phyloP scores from a whole-genome alignment of 2,113 vertebrate genomes.

The Otis tarda region DNA sequence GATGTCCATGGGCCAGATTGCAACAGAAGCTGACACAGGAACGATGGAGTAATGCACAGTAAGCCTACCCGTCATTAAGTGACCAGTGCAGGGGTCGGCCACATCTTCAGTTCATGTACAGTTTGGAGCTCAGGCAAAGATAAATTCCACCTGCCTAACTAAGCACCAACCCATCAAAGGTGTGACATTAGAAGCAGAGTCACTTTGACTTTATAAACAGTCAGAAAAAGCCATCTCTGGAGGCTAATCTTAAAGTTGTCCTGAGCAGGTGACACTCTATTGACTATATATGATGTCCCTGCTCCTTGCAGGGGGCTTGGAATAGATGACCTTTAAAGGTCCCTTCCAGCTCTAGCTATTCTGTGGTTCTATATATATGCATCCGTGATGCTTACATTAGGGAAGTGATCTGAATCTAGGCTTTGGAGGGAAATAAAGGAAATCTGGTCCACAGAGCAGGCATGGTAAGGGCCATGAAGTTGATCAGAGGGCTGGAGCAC shows the following conservation, averaged over 20 bases:
- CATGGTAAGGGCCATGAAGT: background rate
- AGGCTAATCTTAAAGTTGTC: background rate
- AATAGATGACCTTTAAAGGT: no score
- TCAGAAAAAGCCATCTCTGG: background rate
- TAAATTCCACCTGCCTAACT: background rate
- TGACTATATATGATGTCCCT: background rate
- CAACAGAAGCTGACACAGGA: slow-evolving; percentile 32
- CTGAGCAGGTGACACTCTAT: background rate
- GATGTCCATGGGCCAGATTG: slow-evolving; percentile 2
- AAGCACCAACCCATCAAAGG: background rate
- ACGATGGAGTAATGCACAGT: background rate
- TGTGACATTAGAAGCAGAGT: background rate
- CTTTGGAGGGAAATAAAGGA: background rate
- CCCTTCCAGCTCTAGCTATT: no score
- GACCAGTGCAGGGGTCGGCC: background rate
- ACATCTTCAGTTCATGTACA: background rate
- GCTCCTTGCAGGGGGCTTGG: no score
- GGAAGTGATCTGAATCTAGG: background rate
- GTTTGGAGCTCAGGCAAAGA: background rate
- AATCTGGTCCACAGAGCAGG: background rate
- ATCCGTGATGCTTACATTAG: background rate
- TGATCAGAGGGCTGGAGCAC: no score
- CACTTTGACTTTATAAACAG: background rate
- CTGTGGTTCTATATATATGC: background rate
- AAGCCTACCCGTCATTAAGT: background rate